Conservation (phyloP, 53 echinoderm and acorn worm species). For the Patiria pectinifera region DNA sequence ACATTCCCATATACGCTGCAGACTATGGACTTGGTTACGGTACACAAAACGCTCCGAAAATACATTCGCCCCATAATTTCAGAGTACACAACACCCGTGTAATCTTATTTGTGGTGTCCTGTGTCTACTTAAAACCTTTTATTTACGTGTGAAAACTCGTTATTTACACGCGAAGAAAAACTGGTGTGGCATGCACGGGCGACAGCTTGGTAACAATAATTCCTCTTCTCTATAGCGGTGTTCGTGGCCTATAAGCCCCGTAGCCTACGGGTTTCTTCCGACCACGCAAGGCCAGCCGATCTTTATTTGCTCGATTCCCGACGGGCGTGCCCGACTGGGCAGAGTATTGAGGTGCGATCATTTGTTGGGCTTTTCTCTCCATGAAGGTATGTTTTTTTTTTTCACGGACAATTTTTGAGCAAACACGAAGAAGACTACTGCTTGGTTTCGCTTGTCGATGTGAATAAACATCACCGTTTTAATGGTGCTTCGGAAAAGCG, state of each 20-base stretch:
- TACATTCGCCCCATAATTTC: background rate
- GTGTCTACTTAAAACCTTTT: conserved; percentile 15
- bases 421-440: too few species aligned
- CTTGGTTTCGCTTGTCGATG: too few species aligned
- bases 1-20: background rate
- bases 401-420: too few species aligned
- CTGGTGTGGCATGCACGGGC: background rate
- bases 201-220: background rate
- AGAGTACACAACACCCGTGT: background rate
- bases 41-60: conserved; percentile 23
- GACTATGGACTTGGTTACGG: background rate
- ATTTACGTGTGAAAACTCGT: conserved; percentile 30
- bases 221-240: background rate
- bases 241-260: background rate
- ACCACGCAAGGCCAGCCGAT: conserved; percentile 1
- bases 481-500: too few species aligned
- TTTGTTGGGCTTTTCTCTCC: background rate
- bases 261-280: conserved; percentile 12
- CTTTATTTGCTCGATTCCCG: conserved; percentile 18
- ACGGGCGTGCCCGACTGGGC: background rate
- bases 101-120: background rate
- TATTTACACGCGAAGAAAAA: conserved; percentile 45
- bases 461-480: too few species aligned
- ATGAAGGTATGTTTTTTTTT: too few species aligned
- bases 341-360: background rate